These are phyloP conservation scores for Pyralis farinalis DNA, from an alignment of 2,888 invertebrate genomes.

Conservation along the genomic window DNA sequence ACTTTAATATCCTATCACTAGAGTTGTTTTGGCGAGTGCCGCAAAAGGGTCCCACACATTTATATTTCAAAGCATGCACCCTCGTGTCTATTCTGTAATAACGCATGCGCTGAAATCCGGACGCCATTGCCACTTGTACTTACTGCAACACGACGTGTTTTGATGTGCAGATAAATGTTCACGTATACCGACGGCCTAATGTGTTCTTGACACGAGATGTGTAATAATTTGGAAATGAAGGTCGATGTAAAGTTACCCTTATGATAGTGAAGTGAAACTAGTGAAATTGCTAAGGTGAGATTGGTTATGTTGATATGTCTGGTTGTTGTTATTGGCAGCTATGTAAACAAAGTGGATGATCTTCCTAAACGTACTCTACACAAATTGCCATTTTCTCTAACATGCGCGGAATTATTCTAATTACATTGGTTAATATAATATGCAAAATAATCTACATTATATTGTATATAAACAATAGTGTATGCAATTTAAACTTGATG, in stretches of 20 bases:
- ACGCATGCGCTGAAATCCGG: constrained; percentile 72
- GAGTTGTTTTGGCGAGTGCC: constrained; percentile 16
- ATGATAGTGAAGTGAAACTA: constrained; percentile 64
- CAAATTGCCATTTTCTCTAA: neutral
- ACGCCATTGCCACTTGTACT: constrained; percentile 73
- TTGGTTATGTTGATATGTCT: constrained; percentile 36
- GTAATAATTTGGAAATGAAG: constrained; percentile 58
- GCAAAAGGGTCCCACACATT: constrained; percentile 27
- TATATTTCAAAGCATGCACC: constrained; percentile 41
- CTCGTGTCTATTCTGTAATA: constrained; percentile 29
- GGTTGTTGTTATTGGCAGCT: constrained; percentile 28
- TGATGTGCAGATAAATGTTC: constrained; percentile 65
- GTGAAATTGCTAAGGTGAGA: constrained; percentile 50
- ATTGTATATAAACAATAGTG: no score
- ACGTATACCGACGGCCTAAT: constrained; percentile 54
- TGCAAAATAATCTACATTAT: no score
- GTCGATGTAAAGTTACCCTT: constrained; percentile 58
- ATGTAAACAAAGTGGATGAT: constrained; percentile 21
- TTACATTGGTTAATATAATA: no score
- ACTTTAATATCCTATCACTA: constrained; percentile 10
- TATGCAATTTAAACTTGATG: no score
- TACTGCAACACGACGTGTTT: constrained; percentile 65
- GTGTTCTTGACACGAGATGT: constrained; percentile 74
- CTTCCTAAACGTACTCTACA: no score
- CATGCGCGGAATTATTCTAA: no score